These are phyloP conservation scores for Centropyge bicolor DNA, from an alignment of 2,797 vertebrate genomes.

Conservation along the genomic window DNA sequence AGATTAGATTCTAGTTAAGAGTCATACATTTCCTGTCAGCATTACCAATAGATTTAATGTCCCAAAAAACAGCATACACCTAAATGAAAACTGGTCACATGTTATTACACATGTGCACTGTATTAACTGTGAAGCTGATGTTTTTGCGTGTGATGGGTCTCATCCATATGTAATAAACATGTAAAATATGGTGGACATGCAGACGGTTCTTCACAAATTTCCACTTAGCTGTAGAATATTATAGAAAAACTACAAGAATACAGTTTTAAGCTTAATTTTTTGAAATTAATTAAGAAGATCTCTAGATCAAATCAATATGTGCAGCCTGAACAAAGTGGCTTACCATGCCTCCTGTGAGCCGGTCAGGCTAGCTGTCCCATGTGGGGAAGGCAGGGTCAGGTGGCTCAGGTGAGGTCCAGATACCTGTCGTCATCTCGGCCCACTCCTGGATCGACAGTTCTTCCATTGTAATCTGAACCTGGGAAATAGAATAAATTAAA, in stretches of 20 bases:
- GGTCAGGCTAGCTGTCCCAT: conserved; percentile 5
- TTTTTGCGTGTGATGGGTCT: background rate
- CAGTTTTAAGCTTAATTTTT: background rate
- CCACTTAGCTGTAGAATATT: background rate
- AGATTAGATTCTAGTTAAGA: conserved; percentile 9
- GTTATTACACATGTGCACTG: background rate
- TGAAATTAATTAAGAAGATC: background rate
- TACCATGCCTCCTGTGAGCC: conserved; percentile 35
- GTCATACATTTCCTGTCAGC: background rate
- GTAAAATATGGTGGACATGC: background rate
- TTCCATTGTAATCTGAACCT: conserved; percentile 55
- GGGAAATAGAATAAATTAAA: background rate
- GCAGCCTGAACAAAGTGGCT: background rate
- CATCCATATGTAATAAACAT: background rate
- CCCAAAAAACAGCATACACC: background rate
- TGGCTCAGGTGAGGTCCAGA: conserved; percentile 63
- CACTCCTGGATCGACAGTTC: conserved; percentile 22
- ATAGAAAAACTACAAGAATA: background rate
- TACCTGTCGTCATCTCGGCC: conserved; percentile 43
- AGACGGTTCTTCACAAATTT: background rate
- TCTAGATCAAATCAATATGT: background rate
- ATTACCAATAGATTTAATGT: background rate
- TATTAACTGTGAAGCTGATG: background rate
- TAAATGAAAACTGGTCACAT: background rate
- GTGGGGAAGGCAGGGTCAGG: conserved; percentile 50